A percentile compares a stretch with the other conserved stretches of the same genome.
phyloP scores from a whole-genome alignment of 2,113 vertebrate genomes.

The Mungos mungo region DNA sequence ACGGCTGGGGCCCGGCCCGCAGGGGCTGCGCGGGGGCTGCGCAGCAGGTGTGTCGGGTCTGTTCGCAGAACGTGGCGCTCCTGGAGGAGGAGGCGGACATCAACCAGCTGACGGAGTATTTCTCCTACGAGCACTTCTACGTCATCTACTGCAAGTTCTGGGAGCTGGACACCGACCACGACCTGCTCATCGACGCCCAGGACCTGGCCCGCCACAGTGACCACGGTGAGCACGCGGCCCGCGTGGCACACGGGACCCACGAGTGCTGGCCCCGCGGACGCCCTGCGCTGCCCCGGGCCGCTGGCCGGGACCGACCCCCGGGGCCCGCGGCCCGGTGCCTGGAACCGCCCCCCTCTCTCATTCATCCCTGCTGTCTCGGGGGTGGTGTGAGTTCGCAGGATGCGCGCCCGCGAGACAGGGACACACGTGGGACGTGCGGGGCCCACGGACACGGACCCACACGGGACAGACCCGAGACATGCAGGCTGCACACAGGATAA shows the following conservation, averaged over 20 bases:
- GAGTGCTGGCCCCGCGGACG: accelerated
- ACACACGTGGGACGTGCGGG: not conserved
- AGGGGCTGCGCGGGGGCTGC: accelerated
- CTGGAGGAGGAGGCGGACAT: conserved; percentile 95
- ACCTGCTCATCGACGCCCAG: conserved; percentile 93
- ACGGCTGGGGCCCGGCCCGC: accelerated
- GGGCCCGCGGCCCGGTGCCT: accelerated
- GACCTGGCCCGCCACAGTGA: conserved; percentile 95
- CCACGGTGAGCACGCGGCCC: conserved; percentile 85
- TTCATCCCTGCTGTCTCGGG: too few relatives aligned
- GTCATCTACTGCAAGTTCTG: conserved; percentile 99
- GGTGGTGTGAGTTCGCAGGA: accelerated
- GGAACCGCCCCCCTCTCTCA: not conserved
- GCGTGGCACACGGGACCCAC: not conserved
- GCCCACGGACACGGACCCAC: too few relatives aligned
- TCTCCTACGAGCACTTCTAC: conserved; percentile 98
- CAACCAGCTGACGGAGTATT: conserved; percentile 96
- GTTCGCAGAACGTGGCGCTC: conserved; percentile 90
- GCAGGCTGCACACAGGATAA: not conserved
- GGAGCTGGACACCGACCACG: conserved; percentile 97
- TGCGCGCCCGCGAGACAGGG: not conserved
- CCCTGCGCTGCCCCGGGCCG: accelerated
- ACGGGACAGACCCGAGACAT: accelerated
- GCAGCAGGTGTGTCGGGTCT: accelerated
- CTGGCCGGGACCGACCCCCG: not conserved